Evolutionary conservation across 1,140 invertebrate genomes (phyloP).

Genomic region (Cherax quadricarinatus): DNA sequence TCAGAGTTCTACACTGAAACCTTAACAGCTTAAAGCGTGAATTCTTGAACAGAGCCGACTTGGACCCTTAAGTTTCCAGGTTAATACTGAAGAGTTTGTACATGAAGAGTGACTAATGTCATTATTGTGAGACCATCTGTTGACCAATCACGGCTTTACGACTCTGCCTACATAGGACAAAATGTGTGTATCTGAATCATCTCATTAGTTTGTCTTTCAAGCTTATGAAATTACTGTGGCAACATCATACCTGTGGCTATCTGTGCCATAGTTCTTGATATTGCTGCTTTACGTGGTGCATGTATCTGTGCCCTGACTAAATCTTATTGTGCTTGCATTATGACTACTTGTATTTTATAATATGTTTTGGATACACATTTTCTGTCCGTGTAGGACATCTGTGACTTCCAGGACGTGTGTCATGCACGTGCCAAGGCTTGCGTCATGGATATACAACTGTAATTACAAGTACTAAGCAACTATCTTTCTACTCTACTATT

Average conservation of each 20-base stretch:
- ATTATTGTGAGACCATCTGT: neutral
- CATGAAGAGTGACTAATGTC: constrained; percentile 42
- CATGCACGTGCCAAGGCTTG: neutral
- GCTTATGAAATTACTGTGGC: neutral
- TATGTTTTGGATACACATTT: no score
- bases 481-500: neutral
- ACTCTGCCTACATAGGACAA: neutral
- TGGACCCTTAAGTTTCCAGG: neutral
- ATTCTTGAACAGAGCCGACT: neutral
- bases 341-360: no score
- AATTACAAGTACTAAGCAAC: neutral
- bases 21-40: neutral
- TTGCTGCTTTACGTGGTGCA: neutral
- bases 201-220: neutral
- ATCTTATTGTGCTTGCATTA: neutral
- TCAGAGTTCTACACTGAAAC: neutral
- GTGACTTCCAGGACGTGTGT: neutral
- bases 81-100: constrained; percentile 67
- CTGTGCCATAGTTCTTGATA: no score
- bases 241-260: neutral
- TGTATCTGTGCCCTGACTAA: neutral
- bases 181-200: neutral
- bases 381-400: neutral
- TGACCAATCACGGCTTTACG: neutral
- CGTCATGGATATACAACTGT: neutral